Evolutionary conservation across 2,797 vertebrate genomes (phyloP), one percentile per base, ranked within the genome.

Genomic region (Steatocranus sp.): DNA sequence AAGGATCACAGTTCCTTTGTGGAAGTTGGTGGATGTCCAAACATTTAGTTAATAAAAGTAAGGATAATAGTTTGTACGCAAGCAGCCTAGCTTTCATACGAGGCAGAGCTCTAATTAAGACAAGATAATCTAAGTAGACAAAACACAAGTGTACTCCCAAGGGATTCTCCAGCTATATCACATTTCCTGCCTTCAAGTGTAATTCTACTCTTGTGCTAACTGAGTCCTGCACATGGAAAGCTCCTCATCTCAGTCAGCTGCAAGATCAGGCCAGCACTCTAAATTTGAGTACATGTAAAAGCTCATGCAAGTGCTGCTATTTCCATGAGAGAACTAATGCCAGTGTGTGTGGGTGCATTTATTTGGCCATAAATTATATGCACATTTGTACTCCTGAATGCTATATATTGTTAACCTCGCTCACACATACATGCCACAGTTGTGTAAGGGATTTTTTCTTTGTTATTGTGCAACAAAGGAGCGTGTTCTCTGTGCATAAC

Each of bases 131-230:
- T 79, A 85, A 79, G 84, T 50, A 91, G 92, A 93, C 93, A 94
- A 94, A 94, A 93, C 90, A 89, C 76, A 85, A 91, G 86, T 84
- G 80, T 87, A 61, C 11, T 43, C 83, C 77, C 8, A 17, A 61
- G 84, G 86, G 88, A 83, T 90, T 93, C 80, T 89, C 48, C 36
- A 23, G 56, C 76, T 75, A 77, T 90, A 93, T 96, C 93, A 86
- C 83, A 95, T 96, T 95, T 95, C 95, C 90, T 90, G 78, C 90
- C 84, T 94, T 89, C 84, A 90, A 92, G 94, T 94, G 95, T 95
- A 96, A 96, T 96, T 95, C 89, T 95, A 96, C 87, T 86, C 94
- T 81, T 53, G 87, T 86, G 93, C 93, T 94, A 94, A 93, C 90
- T 93, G 93, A 91, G 92, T 91, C 89, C 78, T 79, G 79, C 88